Evolutionary conservation across 2,113 vertebrate genomes (phyloP).

Genomic region (Thinocorus orbignyianus): DNA sequence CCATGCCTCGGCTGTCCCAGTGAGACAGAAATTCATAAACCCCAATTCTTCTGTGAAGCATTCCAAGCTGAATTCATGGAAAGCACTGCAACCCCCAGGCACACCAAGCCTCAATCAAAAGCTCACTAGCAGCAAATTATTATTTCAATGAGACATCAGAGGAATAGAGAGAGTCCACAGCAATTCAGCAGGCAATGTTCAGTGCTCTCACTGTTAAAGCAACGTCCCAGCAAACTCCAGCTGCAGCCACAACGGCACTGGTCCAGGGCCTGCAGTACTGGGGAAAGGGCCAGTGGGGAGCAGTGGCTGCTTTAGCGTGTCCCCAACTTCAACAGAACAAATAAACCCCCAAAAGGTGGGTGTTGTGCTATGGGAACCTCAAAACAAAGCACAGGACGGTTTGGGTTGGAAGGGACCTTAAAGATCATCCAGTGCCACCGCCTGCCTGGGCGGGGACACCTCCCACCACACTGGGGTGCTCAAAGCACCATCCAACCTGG

Average conservation of each 20-base stretch:
- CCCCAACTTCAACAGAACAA: neutral
- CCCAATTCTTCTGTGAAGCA: neutral
- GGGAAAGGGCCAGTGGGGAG: neutral
- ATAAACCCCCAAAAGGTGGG: neutral
- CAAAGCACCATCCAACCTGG: no score
- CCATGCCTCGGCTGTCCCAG: neutral
- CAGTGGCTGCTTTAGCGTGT: accelerated
- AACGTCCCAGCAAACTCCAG: neutral
- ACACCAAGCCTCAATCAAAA: neutral
- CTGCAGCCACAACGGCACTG: neutral
- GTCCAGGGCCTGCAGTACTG: neutral
- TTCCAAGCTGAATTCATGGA: neutral
- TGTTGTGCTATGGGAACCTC: neutral
- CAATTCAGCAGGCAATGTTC: neutral
- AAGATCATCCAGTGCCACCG: no score
- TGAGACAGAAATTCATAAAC: neutral
- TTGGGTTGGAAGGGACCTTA: no score
- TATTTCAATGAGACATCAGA: neutral
- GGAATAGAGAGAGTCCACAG: neutral
- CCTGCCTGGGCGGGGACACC: no score
- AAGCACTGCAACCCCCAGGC: neutral
- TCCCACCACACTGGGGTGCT: no score
- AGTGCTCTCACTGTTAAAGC: neutral
- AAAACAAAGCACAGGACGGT: neutral
- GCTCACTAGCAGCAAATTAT: neutral